Conservation (phyloP, 53 echinoderm and acorn worm species). For the Echinometra lucunter region DNA sequence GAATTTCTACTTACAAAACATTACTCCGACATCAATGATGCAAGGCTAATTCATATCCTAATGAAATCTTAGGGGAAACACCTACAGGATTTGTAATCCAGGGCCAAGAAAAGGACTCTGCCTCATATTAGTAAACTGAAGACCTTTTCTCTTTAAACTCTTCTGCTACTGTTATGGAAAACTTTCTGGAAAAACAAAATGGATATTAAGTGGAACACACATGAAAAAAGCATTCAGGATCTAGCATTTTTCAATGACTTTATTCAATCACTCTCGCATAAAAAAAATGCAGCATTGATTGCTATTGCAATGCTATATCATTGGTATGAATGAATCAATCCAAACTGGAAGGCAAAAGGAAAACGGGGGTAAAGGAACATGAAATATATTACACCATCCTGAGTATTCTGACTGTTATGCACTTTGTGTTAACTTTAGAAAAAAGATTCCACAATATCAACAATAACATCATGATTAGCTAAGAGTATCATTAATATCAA, state of each 20-base stretch:
- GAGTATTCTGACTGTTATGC: slow-evolving; percentile 19
- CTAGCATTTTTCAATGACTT: background rate
- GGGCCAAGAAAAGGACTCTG: background rate
- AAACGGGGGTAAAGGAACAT: background rate
- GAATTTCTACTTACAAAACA: slow-evolving; percentile 20
- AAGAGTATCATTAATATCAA: background rate
- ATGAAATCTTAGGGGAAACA: background rate
- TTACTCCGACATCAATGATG: background rate
- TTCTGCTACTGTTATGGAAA: background rate
- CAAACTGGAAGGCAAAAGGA: background rate
- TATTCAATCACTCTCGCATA: background rate
- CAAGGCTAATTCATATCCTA: background rate
- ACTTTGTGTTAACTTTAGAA: background rate
- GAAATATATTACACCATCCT: background rate
- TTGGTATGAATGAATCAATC: background rate
- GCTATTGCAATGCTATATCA: background rate
- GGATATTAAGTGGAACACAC: background rate
- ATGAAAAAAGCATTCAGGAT: background rate
- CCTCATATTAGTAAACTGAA: background rate
- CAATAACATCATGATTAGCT: background rate
- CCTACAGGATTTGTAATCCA: background rate
- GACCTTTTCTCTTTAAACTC: background rate
- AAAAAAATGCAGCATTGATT: slow-evolving; percentile 43
- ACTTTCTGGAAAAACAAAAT: background rate
- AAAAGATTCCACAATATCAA: background rate